Conservation (phyloP, 2,113 vertebrate species). For the Pipra filicauda region DNA sequence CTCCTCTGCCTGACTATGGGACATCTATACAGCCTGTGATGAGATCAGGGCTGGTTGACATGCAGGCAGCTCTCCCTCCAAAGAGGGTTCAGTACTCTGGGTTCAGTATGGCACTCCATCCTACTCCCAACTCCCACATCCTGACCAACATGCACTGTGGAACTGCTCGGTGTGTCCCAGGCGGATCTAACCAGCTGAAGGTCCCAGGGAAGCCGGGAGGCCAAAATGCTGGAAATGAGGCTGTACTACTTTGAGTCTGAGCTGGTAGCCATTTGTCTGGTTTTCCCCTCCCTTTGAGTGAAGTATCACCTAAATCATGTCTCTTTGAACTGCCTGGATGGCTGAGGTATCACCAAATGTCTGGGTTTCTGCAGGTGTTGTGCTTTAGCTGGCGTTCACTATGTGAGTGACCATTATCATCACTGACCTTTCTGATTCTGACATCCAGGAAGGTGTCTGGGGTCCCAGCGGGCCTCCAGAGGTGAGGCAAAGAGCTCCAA, state of each 20-base stretch:
- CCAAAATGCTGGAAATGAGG: not conserved
- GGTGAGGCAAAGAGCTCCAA: not conserved
- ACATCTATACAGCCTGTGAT: not conserved
- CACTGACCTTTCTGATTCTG: not conserved
- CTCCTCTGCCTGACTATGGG: not conserved
- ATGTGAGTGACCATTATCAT: rapidly evolving
- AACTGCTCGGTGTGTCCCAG: not conserved
- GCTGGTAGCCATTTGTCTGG: not conserved
- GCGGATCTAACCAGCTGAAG: not conserved
- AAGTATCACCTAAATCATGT: not conserved
- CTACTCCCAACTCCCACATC: not conserved
- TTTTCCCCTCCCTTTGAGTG: not conserved
- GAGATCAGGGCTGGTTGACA: not conserved
- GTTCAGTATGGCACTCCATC: not conserved
- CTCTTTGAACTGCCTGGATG: not conserved
- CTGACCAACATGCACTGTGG: rapidly evolving
- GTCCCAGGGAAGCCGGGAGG: not conserved
- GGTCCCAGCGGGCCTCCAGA: not conserved
- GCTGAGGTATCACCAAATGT: not conserved
- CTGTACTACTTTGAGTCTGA: not conserved
- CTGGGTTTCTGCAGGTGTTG: rapidly evolving
- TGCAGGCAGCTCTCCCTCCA: not conserved
- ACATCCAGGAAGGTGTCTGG: rapidly evolving
- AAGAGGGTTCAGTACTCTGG: not conserved
- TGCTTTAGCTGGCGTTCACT: not conserved